Base-by-base conservation (phyloP, 2,113 vertebrate genomes). In the Leptosomus discolor region DNA sequence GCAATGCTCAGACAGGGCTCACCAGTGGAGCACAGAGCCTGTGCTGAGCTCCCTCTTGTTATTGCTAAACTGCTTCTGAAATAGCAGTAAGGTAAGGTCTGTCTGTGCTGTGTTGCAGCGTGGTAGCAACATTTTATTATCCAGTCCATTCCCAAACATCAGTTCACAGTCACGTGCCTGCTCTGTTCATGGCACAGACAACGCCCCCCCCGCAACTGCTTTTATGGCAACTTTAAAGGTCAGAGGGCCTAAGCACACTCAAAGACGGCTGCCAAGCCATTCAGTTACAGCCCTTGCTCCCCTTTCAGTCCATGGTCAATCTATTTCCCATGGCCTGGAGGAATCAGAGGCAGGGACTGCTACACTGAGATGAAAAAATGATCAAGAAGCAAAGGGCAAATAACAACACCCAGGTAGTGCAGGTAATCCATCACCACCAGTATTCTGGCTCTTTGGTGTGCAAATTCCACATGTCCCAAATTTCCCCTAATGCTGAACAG, bases 91-190 rank as follows among this genome's bases (percentile, higher is more conserved):
- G 46, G 8, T 26, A 30, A 63, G 30, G 21, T 41, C 39, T 37
- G 9, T 15, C 34, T n/a, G 51, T 2, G 1, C 75, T 8, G 3
- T 22, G 39, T 10, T n/a, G 51, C 45, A 50, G 57, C 2, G 0
- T 4, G 51, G 78, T 18, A 3, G 2, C 34, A 5, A 14, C 2
- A 2, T 27, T 90, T 61, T 58, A 48, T 48, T 46, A 64, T 20
- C 51, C 48, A 29, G 10, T 37, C 50, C 37, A n/a, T 23, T 71
- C 19, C 69, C 58, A 73, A 81, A 71, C 32, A 15, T 24, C 50
- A 29, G 6, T 5, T 77, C 29, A 48, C 23, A 36, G 36, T 21
- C 6, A 1, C 8, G 34, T 71, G 36, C 30, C 5, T 81, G 79
- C 51, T 51, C 46, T 27, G 14, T 18, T 45, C 26, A 9, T 5